Conservation (phyloP, 2,113 vertebrate genomes). For the Muntiacus reevesi region DNA sequence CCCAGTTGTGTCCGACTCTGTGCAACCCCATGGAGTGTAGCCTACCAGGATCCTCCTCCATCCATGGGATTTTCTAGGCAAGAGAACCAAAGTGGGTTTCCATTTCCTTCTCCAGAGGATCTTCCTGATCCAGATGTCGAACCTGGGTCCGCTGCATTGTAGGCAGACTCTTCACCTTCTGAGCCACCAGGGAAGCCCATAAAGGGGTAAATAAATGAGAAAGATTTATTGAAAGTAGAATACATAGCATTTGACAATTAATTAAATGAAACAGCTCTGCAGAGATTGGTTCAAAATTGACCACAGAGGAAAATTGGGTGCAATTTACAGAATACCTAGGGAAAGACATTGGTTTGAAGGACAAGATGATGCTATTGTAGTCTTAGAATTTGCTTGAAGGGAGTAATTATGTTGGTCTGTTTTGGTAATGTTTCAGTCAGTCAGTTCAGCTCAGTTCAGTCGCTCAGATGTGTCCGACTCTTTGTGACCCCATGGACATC, state of each 20-base stretch:
- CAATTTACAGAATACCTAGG: background rate
- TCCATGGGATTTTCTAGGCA: too few relatives aligned
- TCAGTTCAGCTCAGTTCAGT: background rate
- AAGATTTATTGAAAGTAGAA: background rate
- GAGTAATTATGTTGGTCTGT: background rate
- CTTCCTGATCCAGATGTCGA: background rate
- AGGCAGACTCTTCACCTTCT: background rate
- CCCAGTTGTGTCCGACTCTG: too few relatives aligned
- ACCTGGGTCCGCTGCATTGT: background rate
- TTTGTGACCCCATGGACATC: background rate
- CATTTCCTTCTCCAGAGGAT: background rate
- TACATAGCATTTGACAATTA: background rate
- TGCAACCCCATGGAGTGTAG: too few relatives aligned
- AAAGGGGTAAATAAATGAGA: background rate
- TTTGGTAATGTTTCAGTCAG: background rate
- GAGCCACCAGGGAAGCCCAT: background rate
- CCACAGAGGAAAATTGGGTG: background rate
- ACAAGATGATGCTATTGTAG: background rate
- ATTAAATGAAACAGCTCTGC: background rate
- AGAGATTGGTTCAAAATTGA: background rate
- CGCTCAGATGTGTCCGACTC: accelerated
- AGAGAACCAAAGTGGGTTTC: background rate
- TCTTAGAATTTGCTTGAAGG: background rate
- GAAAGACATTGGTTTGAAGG: background rate
- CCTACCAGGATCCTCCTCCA: too few relatives aligned